Percentiles rank a stretch among this genome's conserved stretches.
These are phyloP conservation scores for Chaetura pelagica DNA, from an alignment of 2,113 vertebrate genomes.

Conservation along the genomic window DNA sequence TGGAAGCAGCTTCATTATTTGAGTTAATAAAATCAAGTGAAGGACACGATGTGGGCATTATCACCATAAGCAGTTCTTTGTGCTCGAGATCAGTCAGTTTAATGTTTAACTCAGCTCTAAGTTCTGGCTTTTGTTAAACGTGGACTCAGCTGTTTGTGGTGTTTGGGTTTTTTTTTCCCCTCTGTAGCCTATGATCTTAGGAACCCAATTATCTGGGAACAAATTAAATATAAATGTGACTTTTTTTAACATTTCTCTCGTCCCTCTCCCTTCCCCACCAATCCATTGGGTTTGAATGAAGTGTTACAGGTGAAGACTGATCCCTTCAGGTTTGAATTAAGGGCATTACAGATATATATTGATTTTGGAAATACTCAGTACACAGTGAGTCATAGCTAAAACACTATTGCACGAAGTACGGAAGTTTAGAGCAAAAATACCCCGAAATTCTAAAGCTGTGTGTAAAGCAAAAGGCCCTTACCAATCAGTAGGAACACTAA, in stretches of 20 bases:
- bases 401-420: background rate
- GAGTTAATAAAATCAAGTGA: background rate
- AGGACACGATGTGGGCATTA: background rate
- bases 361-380: slow-evolving; percentile 19
- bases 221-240: background rate
- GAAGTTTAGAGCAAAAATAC: fast-evolving
- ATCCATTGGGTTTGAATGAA: background rate
- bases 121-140: background rate
- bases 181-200: background rate
- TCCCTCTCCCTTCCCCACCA: background rate
- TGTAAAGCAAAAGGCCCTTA: background rate
- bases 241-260: background rate
- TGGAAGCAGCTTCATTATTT: background rate
- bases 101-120: background rate
- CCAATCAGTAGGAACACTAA: background rate
- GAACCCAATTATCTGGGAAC: background rate
- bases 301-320: background rate
- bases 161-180: background rate
- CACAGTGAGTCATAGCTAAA: background rate
- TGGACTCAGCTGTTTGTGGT: background rate
- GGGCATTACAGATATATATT: background rate
- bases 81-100: background rate
- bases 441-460: background rate
- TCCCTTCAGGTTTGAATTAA: background rate
- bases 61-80: background rate